Conservation (phyloP, 1,140 invertebrate genomes). For the Magallana gigas region DNA sequence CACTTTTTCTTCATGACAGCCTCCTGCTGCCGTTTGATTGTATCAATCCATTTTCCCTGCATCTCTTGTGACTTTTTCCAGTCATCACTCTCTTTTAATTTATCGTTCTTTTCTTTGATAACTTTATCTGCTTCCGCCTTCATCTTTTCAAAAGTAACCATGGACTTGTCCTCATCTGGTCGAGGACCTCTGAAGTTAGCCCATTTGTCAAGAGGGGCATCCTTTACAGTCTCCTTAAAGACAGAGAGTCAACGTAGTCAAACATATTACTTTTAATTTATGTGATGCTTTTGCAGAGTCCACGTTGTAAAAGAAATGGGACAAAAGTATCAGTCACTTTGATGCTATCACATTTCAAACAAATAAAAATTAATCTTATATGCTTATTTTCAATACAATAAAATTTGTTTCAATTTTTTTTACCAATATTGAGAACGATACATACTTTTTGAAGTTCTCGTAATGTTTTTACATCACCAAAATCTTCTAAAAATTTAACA, state of each 20-base stretch:
- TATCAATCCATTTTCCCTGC: not conserved
- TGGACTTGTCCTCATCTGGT: not conserved
- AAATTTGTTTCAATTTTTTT: too few species aligned
- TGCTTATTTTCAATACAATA: too few species aligned
- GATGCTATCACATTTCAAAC: too few species aligned
- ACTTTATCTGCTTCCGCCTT: not conserved
- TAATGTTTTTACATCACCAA: conserved; percentile 16
- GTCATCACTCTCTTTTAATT: not conserved
- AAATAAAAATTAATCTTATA: too few species aligned
- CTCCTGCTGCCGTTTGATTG: not conserved
- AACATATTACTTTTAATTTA: too few species aligned
- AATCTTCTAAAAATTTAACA: not conserved
- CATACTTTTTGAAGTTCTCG: conserved; percentile 1
- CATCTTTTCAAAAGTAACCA: conserved; percentile 1
- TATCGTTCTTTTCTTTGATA: not conserved
- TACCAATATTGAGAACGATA: not conserved
- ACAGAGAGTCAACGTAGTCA: too few species aligned
- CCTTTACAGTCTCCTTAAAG: not conserved
- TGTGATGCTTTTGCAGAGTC: too few species aligned
- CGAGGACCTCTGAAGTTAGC: not conserved
- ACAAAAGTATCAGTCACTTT: too few species aligned
- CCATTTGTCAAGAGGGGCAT: not conserved
- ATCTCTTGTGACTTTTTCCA: not conserved
- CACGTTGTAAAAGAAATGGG: too few species aligned
- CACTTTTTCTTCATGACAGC: not conserved